Evolutionary conservation across 2,888 invertebrate species (phyloP).

Genomic region (Sarcophaga rosellei): DNA sequence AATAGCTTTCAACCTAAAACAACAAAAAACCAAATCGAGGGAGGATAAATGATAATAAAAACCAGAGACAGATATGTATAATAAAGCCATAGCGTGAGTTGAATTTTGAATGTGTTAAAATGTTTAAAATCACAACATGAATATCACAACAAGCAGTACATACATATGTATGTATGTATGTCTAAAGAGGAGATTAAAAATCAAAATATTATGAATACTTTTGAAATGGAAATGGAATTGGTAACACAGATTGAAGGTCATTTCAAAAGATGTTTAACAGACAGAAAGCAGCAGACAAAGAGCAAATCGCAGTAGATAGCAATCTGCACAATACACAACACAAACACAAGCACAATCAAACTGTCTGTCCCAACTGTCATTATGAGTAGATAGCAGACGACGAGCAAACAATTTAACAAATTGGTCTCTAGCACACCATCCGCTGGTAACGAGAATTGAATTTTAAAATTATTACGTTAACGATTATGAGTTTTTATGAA

Average conservation of each 20-base stretch:
- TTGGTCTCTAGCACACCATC: slow-evolving; percentile 7
- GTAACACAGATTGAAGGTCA: slow-evolving; percentile 75
- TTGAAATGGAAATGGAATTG: slow-evolving; percentile 46
- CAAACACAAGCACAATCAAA: not conserved
- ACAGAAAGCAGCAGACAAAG: not conserved
- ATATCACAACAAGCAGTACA: not conserved
- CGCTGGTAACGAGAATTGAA: slow-evolving; percentile 2
- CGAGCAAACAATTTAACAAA: slow-evolving; percentile 17
- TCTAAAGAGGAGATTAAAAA: slow-evolving; percentile 21
- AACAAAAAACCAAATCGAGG: slow-evolving; percentile 22
- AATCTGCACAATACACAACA: not conserved
- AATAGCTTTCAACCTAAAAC: not conserved
- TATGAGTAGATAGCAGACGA: slow-evolving; percentile 1
- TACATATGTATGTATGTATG: too few species aligned
- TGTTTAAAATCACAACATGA: slow-evolving; percentile 14
- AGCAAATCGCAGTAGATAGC: slow-evolving; percentile 15
- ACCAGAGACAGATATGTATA: not conserved
- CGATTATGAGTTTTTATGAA: not conserved
- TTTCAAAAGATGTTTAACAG: slow-evolving; percentile 32
- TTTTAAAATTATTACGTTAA: slow-evolving; percentile 1
- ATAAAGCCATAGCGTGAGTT: slow-evolving; percentile 41
- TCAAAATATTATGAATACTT: slow-evolving; percentile 54
- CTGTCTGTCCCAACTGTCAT: slow-evolving; percentile 1
- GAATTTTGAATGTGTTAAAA: slow-evolving; percentile 32
- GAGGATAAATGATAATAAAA: slow-evolving; percentile 31